Evolutionary conservation across 37 sponge, comb jelly and placozoan genomes (phyloP).

Genomic region (Haliclona indistincta): DNA sequence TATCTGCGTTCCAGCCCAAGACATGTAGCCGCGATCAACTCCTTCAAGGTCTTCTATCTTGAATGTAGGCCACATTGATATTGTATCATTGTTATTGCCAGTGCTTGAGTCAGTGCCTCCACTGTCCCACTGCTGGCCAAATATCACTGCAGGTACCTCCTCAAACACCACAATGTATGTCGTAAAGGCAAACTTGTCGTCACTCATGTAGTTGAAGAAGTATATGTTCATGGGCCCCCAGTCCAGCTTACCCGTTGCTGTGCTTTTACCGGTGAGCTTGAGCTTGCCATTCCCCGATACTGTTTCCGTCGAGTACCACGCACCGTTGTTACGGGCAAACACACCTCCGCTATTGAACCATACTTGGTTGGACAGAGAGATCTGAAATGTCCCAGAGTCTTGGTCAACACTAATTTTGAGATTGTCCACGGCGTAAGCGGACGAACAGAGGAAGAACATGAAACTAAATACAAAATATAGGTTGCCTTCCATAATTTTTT

Average conservation of each 20-base stretch:
- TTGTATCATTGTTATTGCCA: background rate
- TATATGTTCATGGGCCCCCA: slow-evolving; percentile 4
- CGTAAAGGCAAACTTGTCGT: background rate
- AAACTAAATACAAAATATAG: no score
- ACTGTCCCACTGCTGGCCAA: slow-evolving; percentile 15
- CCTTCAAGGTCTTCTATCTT: slow-evolving; percentile 6
- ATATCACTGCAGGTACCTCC: slow-evolving; percentile 23
- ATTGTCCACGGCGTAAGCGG: slow-evolving; percentile 1
- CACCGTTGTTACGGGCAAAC: slow-evolving; percentile 10
- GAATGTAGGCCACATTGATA: slow-evolving; percentile 66
- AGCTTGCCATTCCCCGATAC: slow-evolving; percentile 4
- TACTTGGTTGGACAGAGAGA: slow-evolving; percentile 6
- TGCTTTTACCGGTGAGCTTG: background rate
- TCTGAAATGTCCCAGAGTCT: slow-evolving; percentile 6
- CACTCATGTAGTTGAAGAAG: background rate
- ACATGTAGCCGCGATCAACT: slow-evolving; percentile 47
- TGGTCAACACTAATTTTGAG: slow-evolving; percentile 11
- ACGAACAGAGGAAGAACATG: no score
- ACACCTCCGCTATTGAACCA: slow-evolving; percentile 51
- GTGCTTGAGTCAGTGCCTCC: slow-evolving; percentile 22
- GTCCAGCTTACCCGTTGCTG: background rate
- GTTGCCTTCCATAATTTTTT: no score
- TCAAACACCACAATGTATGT: slow-evolving; percentile 24
- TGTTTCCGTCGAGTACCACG: slow-evolving; percentile 18
- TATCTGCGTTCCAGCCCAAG: slow-evolving; percentile 14